Percentiles rank a stretch among this genome's conserved stretches.
Evolutionary conservation across 2,797 vertebrate genomes (phyloP).

Genomic region (Enteromius viviparus): DNA sequence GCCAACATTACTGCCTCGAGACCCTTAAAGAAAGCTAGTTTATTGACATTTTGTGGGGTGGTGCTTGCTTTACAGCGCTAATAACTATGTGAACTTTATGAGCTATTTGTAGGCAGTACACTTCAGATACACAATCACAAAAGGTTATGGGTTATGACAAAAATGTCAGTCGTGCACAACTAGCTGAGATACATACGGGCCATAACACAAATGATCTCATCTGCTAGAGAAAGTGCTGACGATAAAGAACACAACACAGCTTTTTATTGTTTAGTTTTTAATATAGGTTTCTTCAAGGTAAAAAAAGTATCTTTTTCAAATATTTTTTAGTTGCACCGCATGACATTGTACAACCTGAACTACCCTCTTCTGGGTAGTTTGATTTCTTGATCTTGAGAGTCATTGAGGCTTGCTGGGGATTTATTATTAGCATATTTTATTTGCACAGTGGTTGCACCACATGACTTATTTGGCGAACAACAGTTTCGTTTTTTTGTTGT

Average conservation of each 20-base stretch:
- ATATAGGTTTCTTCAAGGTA: neutral
- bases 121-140: neutral
- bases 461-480: neutral
- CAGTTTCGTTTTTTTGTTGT: neutral
- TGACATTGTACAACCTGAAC: conserved; percentile 2
- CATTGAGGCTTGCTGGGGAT: neutral
- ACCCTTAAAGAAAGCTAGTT: neutral
- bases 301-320: neutral
- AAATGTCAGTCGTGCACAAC: neutral
- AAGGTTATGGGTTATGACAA: conserved; percentile 6
- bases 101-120: neutral
- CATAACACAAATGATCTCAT: neutral
- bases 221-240: neutral
- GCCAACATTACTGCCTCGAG: neutral
- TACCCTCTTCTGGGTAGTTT: neutral
- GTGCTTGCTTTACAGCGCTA: conserved; percentile 16
- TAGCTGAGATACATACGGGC: neutral
- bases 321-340: neutral
- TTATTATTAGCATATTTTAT: neutral
- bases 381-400: neutral
- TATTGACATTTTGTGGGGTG: neutral
- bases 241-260: neutral
- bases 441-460: neutral
- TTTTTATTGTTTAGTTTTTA: neutral
- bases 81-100: neutral